Percentiles rank a stretch among this genome's conserved stretches.
phyloP scores from a whole-genome alignment of 2,797 vertebrate species.

The Coranthus polyacanthus region DNA sequence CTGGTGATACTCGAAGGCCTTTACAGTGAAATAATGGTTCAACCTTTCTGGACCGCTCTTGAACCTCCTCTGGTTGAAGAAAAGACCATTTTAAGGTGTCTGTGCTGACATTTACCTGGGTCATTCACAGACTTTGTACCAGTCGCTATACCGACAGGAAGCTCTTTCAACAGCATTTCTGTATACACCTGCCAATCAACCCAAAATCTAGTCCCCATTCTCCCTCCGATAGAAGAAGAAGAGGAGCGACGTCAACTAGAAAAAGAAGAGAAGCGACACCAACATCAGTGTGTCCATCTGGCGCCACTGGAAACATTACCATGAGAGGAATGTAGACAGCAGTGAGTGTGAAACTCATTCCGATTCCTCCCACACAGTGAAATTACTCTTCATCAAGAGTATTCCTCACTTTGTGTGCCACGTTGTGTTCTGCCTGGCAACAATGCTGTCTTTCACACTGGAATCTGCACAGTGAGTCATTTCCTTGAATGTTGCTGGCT shows the following conservation, averaged over 20 bases:
- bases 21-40: constrained; percentile 34
- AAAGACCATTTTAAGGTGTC: constrained; percentile 52
- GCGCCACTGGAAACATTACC: constrained; percentile 17
- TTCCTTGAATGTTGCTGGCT: constrained; percentile 4
- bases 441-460: constrained; percentile 51
- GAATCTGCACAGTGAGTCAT: constrained; percentile 34
- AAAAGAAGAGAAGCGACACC: too few relatives aligned
- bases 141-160: constrained; percentile 46
- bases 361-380: constrained; percentile 47
- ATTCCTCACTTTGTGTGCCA: constrained; percentile 19
- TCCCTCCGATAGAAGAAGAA: not conserved
- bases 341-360: constrained; percentile 16
- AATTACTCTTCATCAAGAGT: constrained; percentile 38
- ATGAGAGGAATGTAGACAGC: constrained; percentile 14
- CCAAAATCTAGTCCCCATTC: constrained; percentile 11
- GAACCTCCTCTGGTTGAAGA: constrained; percentile 37
- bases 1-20: constrained; percentile 6
- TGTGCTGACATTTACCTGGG: constrained; percentile 68
- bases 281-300: not conserved
- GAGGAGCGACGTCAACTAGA: not conserved
- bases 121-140: constrained; percentile 42
- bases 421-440: constrained; percentile 42
- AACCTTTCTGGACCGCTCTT: constrained; percentile 44
- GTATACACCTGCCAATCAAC: constrained; percentile 66
- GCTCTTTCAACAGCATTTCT: constrained; percentile 54